Percentiles rank a stretch among this genome's conserved stretches.
Conservation (phyloP, 1,140 invertebrate species). For the Rhizoglyphus robini region DNA sequence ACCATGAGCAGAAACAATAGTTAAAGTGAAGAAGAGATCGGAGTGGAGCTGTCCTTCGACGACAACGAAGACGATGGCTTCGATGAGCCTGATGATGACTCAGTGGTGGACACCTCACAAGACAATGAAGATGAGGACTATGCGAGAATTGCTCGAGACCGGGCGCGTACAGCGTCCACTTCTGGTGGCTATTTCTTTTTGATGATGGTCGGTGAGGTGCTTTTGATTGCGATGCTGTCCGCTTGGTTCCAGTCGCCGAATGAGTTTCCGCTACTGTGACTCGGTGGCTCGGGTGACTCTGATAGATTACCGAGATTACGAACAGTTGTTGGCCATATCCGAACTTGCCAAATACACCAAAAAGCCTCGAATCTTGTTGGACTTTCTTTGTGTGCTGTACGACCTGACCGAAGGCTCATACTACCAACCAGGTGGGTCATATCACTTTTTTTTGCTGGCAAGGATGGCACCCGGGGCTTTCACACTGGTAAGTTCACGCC, state of each 20-base stretch:
- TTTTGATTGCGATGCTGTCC: neutral
- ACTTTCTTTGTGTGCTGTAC: constrained; percentile 49
- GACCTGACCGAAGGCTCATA: constrained; percentile 27
- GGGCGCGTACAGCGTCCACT: neutral
- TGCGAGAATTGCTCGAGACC: neutral
- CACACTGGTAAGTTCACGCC: constrained; percentile 75
- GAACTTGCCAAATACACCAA: constrained; percentile 42
- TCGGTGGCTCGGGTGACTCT: neutral
- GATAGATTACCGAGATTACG: neutral
- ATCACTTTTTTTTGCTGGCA: constrained; percentile 47
- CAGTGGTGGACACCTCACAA: neutral
- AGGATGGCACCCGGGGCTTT: constrained; percentile 74
- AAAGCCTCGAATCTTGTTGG: constrained; percentile 48
- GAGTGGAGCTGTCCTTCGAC: neutral
- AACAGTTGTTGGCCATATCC: constrained; percentile 36
- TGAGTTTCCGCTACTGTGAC: neutral
- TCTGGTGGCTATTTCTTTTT: too few species aligned
- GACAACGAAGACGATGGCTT: neutral
- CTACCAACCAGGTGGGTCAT: constrained; percentile 51
- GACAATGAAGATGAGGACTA: neutral
- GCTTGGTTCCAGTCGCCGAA: neutral
- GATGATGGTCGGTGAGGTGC: neutral
- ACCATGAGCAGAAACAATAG: neutral
- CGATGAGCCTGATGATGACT: neutral
- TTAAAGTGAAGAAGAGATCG: neutral